Evolutionary conservation across 2,888 invertebrate genomes (phyloP).

Genomic region (Lasioglossum villosulum): DNA sequence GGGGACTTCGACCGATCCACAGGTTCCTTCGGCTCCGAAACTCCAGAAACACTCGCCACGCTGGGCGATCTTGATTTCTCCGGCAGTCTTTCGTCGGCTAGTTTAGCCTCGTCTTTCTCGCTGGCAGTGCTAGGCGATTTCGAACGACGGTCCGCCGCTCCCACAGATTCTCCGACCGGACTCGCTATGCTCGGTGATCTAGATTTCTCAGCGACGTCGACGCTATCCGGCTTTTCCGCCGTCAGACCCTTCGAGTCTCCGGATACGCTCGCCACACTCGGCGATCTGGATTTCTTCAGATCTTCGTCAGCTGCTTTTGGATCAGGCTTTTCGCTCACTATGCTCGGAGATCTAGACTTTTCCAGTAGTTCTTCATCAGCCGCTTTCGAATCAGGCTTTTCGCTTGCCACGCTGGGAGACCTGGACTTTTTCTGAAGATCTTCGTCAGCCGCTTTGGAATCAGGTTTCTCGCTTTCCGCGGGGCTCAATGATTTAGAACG

Average conservation of each 20-base stretch:
- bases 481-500: too few species aligned
- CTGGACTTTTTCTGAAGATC: too few species aligned
- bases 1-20: slow-evolving; percentile 62
- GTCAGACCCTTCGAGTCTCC: slow-evolving; percentile 13
- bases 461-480: too few species aligned
- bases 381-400: slow-evolving; percentile 24
- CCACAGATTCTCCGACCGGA: neutral
- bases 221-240: slow-evolving; percentile 30
- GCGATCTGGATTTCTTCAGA: slow-evolving; percentile 48
- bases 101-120: neutral
- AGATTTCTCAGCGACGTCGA: slow-evolving; percentile 37
- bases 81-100: neutral
- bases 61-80: slow-evolving; percentile 63
- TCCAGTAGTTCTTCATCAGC: neutral
- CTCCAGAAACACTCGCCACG: slow-evolving; percentile 36
- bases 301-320: neutral
- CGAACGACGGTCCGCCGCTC: slow-evolving; percentile 39
- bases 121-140: slow-evolving; percentile 49
- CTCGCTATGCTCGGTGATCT: slow-evolving; percentile 45
- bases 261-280: slow-evolving; percentile 57
- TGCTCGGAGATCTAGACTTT: slow-evolving; percentile 38
- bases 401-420: too few species aligned
- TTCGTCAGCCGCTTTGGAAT: too few species aligned
- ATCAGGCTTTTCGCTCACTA: slow-evolving; percentile 2
- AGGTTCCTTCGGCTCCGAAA: slow-evolving; percentile 13